Percentiles rank a stretch among this genome's conserved stretches.
These are phyloP conservation scores for Zophobas morio DNA, from an alignment of 1,140 invertebrate species.

Conservation along the genomic window DNA sequence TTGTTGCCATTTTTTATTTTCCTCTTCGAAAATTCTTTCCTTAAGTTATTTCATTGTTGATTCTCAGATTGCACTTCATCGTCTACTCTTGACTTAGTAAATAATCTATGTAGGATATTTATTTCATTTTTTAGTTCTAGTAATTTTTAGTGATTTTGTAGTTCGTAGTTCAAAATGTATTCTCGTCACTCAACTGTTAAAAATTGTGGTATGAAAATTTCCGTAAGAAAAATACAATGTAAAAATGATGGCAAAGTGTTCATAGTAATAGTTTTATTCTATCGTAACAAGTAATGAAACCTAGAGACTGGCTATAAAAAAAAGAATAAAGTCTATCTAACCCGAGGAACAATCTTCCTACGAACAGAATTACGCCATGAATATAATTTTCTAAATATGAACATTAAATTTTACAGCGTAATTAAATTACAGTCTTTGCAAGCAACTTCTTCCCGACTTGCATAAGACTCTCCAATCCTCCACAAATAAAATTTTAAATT, in stretches of 20 bases:
- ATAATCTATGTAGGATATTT: too few species aligned
- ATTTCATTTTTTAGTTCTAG: too few species aligned
- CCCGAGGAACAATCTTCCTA: background rate
- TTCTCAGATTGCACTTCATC: too few species aligned
- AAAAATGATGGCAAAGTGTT: background rate
- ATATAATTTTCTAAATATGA: conserved; percentile 33
- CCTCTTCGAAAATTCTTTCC: too few species aligned
- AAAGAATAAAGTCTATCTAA: background rate
- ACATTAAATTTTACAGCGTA: conserved; percentile 31
- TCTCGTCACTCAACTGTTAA: too few species aligned
- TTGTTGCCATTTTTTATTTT: too few species aligned
- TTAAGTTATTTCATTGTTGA: too few species aligned
- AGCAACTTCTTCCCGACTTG: background rate
- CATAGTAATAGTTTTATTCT: conserved; percentile 21
- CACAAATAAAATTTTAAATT: conserved; percentile 31
- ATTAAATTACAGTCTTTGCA: conserved; percentile 12
- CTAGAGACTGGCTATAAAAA: conserved; percentile 17
- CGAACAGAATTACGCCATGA: conserved; percentile 10
- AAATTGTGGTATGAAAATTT: too few species aligned
- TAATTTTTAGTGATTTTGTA: too few species aligned
- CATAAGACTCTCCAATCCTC: conserved; percentile 1
- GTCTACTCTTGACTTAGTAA: too few species aligned
- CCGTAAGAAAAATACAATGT: conserved; percentile 20
- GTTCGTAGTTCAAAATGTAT: too few species aligned
- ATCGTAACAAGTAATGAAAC: background rate